Evolutionary conservation across 2,888 invertebrate species (phyloP), one percentile per base, ranked within the genome.

Genomic region (Dicycla oo): DNA sequence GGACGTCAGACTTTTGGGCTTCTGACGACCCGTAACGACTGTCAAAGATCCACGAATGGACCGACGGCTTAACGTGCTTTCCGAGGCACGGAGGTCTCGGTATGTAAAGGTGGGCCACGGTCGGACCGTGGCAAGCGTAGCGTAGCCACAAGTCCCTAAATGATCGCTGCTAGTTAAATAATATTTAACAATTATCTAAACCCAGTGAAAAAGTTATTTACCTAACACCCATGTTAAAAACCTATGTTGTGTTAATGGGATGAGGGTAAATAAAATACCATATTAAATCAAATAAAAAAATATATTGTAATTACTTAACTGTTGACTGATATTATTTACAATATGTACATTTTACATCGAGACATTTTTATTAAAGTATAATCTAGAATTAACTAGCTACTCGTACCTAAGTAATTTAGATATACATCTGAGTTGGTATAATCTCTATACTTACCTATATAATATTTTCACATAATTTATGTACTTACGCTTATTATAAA

Each of bases 311-410:
- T 73, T 70, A 78, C 74, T 81, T 78, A 80, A 64, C 57, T 66
- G 63, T 65, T 84, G 85, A 83, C 81, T 85, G 76, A 49, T 81
- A 82, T 77, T 87, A 86, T 84, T 67, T 83, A 88, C 88, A 88
- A 77, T 82, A 78, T 78, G 71, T 78, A 78, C 62, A 75, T 65
- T 71, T 73, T 70, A 83, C 47, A 71, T 77, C 78, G 67, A 58
- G 30, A 43, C 18, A 54, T 61, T 76, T 78, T 71, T 67, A 68
- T 51, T 78, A 76, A 78, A 78, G 69, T 74, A 81, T 69, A 40
- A 72, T 72, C 18, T 62, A 62, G 13, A 62, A 70, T 47, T 57
- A 78, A 51, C 45, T 26, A 56, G 15, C 0, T 43, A 51, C n/a
- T n/a, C 4, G 11, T 51, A 38, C 7, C 0, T 18, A 61, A n/a